Evolutionary conservation across 2,888 invertebrate species (phyloP).

Genomic region (Charanyca ferruginea): DNA sequence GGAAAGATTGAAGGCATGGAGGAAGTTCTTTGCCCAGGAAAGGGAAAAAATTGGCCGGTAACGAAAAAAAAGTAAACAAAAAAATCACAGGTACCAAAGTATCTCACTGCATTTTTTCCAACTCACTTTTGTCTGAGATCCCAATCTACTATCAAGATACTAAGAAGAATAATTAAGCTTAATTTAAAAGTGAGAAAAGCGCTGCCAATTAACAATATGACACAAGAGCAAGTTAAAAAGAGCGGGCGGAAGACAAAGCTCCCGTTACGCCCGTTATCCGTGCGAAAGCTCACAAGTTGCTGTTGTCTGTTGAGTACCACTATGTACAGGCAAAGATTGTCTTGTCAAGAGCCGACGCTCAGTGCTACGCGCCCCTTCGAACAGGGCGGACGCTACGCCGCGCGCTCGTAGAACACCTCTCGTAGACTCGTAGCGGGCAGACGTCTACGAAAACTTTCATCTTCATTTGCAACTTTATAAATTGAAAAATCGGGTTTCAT

Average conservation of each 20-base stretch:
- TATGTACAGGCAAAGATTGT: slow-evolving; percentile 87
- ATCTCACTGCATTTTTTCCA: neutral
- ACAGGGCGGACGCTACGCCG: slow-evolving; percentile 84
- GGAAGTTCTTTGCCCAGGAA: too few relatives aligned
- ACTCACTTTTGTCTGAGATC: slow-evolving; percentile 13
- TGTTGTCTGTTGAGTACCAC: slow-evolving; percentile 85
- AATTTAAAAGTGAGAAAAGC: slow-evolving; percentile 56
- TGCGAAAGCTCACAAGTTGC: slow-evolving; percentile 86
- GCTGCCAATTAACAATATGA: slow-evolving; percentile 73
- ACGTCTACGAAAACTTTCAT: slow-evolving; percentile 72
- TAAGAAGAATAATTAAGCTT: slow-evolving; percentile 38
- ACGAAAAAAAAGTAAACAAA: too few relatives aligned
- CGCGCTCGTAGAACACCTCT: slow-evolving; percentile 49
- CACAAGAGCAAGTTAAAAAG: slow-evolving; percentile 73
- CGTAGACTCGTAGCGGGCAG: slow-evolving; percentile 70
- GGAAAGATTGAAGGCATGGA: too few relatives aligned
- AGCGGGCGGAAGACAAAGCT: slow-evolving; percentile 82
- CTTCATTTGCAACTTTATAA: slow-evolving; percentile 48
- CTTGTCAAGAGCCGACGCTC: slow-evolving; percentile 86
- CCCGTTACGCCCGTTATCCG: slow-evolving; percentile 82
- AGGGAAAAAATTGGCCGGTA: too few relatives aligned
- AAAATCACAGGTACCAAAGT: neutral
- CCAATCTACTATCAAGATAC: slow-evolving; percentile 26
- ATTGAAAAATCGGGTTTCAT: slow-evolving; percentile 42
- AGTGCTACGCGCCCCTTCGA: slow-evolving; percentile 85